Percentiles rank a stretch among this genome's conserved stretches.
Conservation (phyloP, 2,113 vertebrate genomes). For the Zosterops pallidus region DNA sequence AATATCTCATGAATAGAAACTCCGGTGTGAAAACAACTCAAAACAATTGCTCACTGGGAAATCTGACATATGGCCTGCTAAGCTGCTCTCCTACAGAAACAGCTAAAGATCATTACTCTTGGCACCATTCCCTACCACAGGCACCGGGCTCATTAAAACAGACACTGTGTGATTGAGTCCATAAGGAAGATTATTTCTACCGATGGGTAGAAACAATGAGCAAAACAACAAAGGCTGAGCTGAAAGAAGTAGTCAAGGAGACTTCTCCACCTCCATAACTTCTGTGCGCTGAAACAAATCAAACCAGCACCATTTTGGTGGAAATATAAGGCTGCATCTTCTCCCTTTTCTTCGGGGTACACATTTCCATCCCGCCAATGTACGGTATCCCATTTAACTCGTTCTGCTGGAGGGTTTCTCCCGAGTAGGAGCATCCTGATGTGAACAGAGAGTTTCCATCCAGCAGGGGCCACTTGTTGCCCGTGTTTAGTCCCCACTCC, state of each 20-base stretch:
- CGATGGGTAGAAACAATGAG: conserved; percentile 26
- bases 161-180: background rate
- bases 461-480: conserved; percentile 40
- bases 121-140: background rate
- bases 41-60: conserved; percentile 42
- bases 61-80: conserved; percentile 43
- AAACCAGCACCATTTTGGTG: background rate
- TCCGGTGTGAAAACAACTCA: conserved; percentile 14
- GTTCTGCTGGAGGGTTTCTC: background rate
- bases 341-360: background rate
- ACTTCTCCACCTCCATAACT: conserved; percentile 50
- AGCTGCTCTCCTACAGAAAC: conserved; percentile 37
- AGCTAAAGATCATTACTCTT: conserved; percentile 28
- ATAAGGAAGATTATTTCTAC: background rate
- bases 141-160: conserved; percentile 16
- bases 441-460: background rate
- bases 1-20: conserved; percentile 26
- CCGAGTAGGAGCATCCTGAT: background rate
- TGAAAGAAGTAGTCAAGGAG: conserved; percentile 48
- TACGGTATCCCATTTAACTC: background rate
- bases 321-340: background rate
- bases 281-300: background rate
- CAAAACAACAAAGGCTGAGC: background rate
- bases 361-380: background rate
- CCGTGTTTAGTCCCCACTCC: background rate